Percentiles rank a stretch among this genome's conserved stretches.
Conservation (phyloP, 2,113 vertebrate genomes). For the Oxyura jamaicensis region DNA sequence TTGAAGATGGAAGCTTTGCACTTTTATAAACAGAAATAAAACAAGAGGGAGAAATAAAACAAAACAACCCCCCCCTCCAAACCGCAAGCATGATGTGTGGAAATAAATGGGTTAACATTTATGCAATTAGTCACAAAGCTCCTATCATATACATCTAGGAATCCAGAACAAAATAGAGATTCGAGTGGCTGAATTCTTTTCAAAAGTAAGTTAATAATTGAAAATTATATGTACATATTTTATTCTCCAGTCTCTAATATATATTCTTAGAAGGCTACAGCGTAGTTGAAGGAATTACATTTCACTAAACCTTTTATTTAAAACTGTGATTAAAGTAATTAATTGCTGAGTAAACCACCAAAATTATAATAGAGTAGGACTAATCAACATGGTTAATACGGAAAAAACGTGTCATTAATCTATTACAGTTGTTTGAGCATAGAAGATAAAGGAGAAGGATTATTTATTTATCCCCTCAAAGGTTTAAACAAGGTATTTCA, state of each 20-base stretch:
- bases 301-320: not conserved
- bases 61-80: not conserved
- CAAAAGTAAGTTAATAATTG: not conserved
- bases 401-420: not conserved
- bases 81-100: not conserved
- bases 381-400: not conserved
- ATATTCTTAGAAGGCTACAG: not conserved
- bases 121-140: not conserved
- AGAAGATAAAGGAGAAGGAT: not conserved
- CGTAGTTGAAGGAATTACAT: not conserved
- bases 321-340: not conserved
- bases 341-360: not conserved
- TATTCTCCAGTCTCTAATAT: not conserved
- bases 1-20: not conserved
- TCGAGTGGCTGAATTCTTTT: not conserved
- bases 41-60: not conserved
- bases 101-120: not conserved
- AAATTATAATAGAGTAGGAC: not conserved
- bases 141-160: not conserved
- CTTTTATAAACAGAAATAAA: not conserved
- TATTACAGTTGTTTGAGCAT: not conserved
- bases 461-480: not conserved
- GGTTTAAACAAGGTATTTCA: not conserved
- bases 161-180: not conserved
- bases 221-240: not conserved